Evolutionary conservation across 2,113 vertebrate genomes (phyloP).

Genomic region (Pangasianodon hypophthalmus): DNA sequence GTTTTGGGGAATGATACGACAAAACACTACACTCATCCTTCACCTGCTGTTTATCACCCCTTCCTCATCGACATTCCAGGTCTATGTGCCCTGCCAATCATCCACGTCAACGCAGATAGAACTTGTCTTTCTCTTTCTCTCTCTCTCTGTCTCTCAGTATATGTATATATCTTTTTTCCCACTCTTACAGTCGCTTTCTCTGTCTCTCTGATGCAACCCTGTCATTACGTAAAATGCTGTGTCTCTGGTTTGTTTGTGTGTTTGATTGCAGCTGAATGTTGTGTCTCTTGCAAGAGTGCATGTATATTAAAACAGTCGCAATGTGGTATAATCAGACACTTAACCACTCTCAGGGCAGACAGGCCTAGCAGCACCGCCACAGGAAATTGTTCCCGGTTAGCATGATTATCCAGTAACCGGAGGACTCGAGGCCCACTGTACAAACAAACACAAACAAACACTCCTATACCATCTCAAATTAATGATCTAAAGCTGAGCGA

Average conservation of each 20-base stretch:
- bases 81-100: constrained; percentile 66
- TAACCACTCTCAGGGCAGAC: constrained; percentile 67
- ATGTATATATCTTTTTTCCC: background rate
- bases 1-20: constrained; percentile 37
- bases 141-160: constrained; percentile 41
- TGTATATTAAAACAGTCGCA: constrained; percentile 72
- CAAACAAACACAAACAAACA: background rate
- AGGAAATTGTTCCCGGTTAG: constrained; percentile 71
- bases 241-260: constrained; percentile 72
- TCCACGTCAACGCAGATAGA: constrained; percentile 56
- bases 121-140: constrained; percentile 58
- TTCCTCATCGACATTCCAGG: constrained; percentile 59
- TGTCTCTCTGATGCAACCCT: constrained; percentile 51
- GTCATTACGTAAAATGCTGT: constrained; percentile 76
- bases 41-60: constrained; percentile 62
- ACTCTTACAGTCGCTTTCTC: background rate
- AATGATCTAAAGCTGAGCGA: background rate
- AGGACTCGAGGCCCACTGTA: constrained; percentile 1
- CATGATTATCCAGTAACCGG: constrained; percentile 59
- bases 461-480: background rate
- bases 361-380: constrained; percentile 51
- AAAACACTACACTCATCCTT: constrained; percentile 63
- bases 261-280: constrained; percentile 75
- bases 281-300: constrained; percentile 69
- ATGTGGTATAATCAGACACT: constrained; percentile 70